Evolutionary conservation across 1,140 invertebrate genomes (phyloP), one percentile per base, ranked within the genome.

Genomic region (Trichogramma pretiosum): DNA sequence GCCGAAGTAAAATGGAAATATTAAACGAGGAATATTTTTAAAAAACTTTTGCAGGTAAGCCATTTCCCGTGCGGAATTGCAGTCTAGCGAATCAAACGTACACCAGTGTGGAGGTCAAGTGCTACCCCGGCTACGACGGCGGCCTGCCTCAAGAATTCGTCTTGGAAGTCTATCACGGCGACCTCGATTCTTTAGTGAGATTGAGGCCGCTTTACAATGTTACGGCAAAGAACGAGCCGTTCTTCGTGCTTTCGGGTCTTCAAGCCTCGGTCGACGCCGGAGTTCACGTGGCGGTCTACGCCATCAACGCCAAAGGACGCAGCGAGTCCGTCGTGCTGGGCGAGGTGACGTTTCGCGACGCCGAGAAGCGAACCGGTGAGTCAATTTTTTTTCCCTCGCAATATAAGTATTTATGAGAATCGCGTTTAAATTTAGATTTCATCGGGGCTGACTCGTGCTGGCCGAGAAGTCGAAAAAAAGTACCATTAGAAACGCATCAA

Each of bases 321-420:
- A 87, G 85, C 50, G 68, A 74, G 33, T 75, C 82, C 0, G 77
- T 85, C 10, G 70, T 79, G 2, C 71, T 89, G 26, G 82, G 82
- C 46, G 85, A 85, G 56, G 76, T 85, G 30, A 84, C 84, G 2
- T 82, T 87, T 57, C 75, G 80, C 24, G 84, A 87, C 61, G 82
- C 86, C 0, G 85, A 89, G 59, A 89, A 86, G 67, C 74, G 84
- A 43, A 87, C 84, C 61, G 85, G 87, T 89, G 63, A 77, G 78
- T 56, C 16, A 47, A 50, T 52, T 36, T 28, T 28, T 5, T 11
- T 28, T 28, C 5, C 11, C 24, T 28, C n/a, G n/a, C n/a, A n/a
- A n/a, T n/a, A n/a, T n/a, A n/a, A n/a, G n/a, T n/a, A n/a, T n/a
- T n/a, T n/a, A n/a, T n/a, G n/a, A n/a, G n/a, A n/a, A n/a, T n/a